Evolutionary conservation across 2,888 invertebrate species (phyloP).

Genomic region (Sphaerophoria taeniata): DNA sequence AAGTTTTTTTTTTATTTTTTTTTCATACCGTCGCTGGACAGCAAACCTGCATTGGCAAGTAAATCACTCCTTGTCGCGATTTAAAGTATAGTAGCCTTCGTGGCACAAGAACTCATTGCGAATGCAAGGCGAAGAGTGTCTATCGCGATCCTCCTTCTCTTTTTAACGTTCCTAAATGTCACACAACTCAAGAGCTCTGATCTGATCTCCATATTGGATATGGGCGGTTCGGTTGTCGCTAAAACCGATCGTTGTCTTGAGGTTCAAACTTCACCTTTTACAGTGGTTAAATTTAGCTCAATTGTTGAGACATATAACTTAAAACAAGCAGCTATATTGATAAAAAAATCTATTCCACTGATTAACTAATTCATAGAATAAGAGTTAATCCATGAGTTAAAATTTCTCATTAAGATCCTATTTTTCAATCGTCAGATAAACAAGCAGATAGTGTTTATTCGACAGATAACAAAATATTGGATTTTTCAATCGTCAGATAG

Average conservation of each 20-base stretch:
- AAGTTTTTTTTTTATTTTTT: slow-evolving; percentile 12
- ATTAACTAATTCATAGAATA: too few species aligned
- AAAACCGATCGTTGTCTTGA: slow-evolving; percentile 58
- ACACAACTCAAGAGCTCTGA: slow-evolving; percentile 63
- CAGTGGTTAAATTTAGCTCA: background rate
- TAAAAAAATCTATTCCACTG: too few species aligned
- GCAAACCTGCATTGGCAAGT: slow-evolving; percentile 64
- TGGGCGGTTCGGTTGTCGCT: slow-evolving; percentile 66
- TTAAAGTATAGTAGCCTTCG: slow-evolving; percentile 50
- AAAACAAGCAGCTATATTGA: too few species aligned
- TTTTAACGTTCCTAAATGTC: slow-evolving; percentile 40
- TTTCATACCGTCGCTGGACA: background rate
- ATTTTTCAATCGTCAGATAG: too few species aligned
- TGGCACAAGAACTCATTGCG: slow-evolving; percentile 21
- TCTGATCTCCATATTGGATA: slow-evolving; percentile 73
- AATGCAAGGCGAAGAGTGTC: background rate
- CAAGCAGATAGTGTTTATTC: too few species aligned
- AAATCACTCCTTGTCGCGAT: slow-evolving; percentile 68
- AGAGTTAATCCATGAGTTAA: too few species aligned
- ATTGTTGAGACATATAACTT: background rate
- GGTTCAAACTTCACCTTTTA: slow-evolving; percentile 1
- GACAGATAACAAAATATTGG: too few species aligned
- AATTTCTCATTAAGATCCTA: too few species aligned
- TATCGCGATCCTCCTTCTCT: slow-evolving; percentile 28
- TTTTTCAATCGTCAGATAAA: too few species aligned